Conservation (phyloP, 2,113 vertebrate species). For the Puma concolor region DNA sequence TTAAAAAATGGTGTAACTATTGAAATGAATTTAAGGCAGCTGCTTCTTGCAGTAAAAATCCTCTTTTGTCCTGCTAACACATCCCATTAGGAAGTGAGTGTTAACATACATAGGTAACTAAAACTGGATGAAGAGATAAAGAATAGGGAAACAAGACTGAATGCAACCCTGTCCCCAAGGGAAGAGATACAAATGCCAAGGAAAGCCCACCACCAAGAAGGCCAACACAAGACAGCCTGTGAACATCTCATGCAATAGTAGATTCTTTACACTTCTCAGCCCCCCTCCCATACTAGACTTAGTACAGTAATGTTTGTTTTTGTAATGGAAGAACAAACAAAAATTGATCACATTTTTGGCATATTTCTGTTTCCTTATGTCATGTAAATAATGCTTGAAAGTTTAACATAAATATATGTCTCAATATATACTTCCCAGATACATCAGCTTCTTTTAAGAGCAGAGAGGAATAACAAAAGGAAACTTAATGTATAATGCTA, state of each 20-base stretch:
- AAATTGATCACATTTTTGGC: not conserved
- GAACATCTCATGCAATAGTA: accelerated
- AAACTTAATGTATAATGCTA: not conserved
- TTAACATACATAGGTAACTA: not conserved
- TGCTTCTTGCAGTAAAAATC: conserved; percentile 33
- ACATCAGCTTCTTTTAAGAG: not conserved
- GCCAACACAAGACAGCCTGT: not conserved
- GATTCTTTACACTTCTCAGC: not conserved
- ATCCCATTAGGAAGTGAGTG: not conserved
- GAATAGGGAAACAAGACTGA: not conserved
- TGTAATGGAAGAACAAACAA: not conserved
- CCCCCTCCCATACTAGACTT: not conserved
- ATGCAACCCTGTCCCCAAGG: not conserved
- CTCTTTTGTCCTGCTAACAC: conserved; percentile 5
- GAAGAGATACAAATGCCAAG: not conserved
- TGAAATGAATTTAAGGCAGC: conserved; percentile 32
- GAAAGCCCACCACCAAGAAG: not conserved
- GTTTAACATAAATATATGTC: not conserved
- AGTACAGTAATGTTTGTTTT: not conserved
- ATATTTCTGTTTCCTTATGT: not conserved
- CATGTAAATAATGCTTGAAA: not conserved
- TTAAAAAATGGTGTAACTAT: not conserved
- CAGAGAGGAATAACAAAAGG: not conserved
- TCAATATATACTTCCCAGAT: not conserved
- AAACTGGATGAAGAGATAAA: not conserved